Base-by-base conservation (phyloP, 2,888 invertebrate species). In the Rosalia funebris region DNA sequence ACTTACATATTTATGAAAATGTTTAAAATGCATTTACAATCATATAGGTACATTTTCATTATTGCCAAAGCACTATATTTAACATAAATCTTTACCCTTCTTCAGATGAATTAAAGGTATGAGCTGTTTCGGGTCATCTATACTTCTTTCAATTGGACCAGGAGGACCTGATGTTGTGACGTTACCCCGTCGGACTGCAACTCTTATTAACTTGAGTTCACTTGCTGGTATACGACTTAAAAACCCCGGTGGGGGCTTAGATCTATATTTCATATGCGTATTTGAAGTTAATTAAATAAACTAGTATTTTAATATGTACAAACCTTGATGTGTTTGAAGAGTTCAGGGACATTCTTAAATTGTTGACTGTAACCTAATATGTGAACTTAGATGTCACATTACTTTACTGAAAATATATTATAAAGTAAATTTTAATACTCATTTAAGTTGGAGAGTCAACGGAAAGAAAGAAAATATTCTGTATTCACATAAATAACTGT, bases 41-140 rank as follows among this genome's bases (percentile, higher is more conserved):
- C n/a, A n/a, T n/a, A n/a, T n/a, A n/a, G n/a, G n/a, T n/a, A n/a
- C 25, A 25, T 7, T 25, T 7, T 3, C 7, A 25, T 25, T 25
- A 7, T 25, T 25, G 25, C 25, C 7, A 25, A 25, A 25, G 25
- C 25, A 25, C 25, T 25, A 3, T 7, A 25, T 25, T 25, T 7
- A 5, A 25, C 7, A 25, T 3, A 5, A 25, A 5, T 7, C 7
- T 41, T 52, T 59, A 59, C 59, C 54, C 50, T 44, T 54, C 12
- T 25, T 42, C n/a, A 14, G 5, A 31, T 60, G 54, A 10, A 60
- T 44, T 31, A 60, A 16, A 2, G 44, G 48, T 31, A 47, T 31
- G 5, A 60, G 11, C 12, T 41, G 39, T 12, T 48, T 53, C 1
- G 59, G 59, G 42, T 60, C 59, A 25, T 60, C 59, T 25, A 55